Evolutionary conservation across 1,140 invertebrate species (phyloP).

Genomic region (Battus philenor): DNA sequence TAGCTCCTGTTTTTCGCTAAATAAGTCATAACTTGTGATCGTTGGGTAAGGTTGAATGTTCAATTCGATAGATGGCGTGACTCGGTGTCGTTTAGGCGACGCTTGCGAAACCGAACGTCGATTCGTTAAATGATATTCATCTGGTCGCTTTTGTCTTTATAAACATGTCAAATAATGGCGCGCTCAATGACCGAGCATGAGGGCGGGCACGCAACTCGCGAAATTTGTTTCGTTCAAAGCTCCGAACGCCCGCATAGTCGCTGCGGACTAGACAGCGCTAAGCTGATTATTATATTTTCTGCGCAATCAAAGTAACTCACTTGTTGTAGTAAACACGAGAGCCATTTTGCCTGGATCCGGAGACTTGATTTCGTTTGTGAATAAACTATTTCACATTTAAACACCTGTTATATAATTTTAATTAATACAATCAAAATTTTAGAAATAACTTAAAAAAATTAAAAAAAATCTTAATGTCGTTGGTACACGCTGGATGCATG

Average conservation of each 20-base stretch:
- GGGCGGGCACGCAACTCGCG: conserved; percentile 50
- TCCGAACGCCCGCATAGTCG: conserved; percentile 55
- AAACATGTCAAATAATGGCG: conserved; percentile 62
- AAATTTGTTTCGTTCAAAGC: conserved; percentile 48
- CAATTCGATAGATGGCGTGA: conserved; percentile 74
- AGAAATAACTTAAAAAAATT: too few relatives aligned
- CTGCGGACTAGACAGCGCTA: conserved; percentile 29
- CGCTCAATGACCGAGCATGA: conserved; percentile 44
- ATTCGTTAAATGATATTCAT: conserved; percentile 73
- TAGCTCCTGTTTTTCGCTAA: conserved; percentile 70
- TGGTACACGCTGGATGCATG: too few relatives aligned
- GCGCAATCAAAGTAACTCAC: conserved; percentile 31
- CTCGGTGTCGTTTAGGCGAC: conserved; percentile 68
- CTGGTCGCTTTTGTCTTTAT: conserved; percentile 69
- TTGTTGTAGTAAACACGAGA: too few relatives aligned
- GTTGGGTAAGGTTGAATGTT: conserved; percentile 63
- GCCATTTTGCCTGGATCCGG: too few relatives aligned
- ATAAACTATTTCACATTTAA: too few relatives aligned
- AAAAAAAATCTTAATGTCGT: too few relatives aligned
- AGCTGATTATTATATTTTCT: conserved; percentile 27
- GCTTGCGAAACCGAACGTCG: conserved; percentile 61
- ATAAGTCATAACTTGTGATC: conserved; percentile 74
- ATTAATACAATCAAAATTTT: too few relatives aligned
- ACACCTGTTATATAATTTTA: too few relatives aligned
- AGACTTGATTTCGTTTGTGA: too few relatives aligned